Evolutionary conservation across 2,888 invertebrate species (phyloP).

Genomic region (Dryomyza anilis): DNA sequence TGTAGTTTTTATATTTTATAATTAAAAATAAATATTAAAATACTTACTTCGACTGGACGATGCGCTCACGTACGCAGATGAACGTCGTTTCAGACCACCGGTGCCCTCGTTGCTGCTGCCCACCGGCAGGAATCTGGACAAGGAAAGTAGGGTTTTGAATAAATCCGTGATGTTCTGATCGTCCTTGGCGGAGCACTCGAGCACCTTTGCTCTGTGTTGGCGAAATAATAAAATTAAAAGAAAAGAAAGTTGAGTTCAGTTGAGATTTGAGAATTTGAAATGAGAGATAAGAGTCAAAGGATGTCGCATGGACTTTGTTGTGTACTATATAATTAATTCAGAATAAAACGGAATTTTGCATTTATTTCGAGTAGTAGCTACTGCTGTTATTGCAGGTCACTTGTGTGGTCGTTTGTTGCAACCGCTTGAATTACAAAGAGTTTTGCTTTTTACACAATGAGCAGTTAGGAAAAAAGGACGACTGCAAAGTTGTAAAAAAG

Average conservation of each 20-base stretch:
- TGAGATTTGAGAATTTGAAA: not conserved
- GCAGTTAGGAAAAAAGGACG: too few relatives aligned
- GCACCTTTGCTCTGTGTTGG: slow-evolving; percentile 71
- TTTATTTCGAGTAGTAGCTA: too few relatives aligned
- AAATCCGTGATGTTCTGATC: slow-evolving; percentile 79
- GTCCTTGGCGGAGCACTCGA: slow-evolving; percentile 80
- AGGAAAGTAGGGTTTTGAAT: slow-evolving; percentile 77
- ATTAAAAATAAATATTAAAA: not conserved
- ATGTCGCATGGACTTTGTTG: too few relatives aligned
- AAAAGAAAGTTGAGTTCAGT: not conserved
- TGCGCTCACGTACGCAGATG: slow-evolving; percentile 74
- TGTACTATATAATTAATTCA: too few relatives aligned
- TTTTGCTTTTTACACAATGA: too few relatives aligned
- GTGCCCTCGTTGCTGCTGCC: slow-evolving; percentile 64
- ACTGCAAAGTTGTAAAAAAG: too few relatives aligned
- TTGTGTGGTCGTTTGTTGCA: too few relatives aligned
- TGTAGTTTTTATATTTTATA: not conserved
- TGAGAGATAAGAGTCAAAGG: not conserved
- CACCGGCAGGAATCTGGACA: slow-evolving; percentile 74
- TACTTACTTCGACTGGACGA: slow-evolving; percentile 64
- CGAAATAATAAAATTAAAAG: not conserved
- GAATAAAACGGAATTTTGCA: too few relatives aligned
- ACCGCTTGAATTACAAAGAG: too few relatives aligned
- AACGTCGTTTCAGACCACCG: slow-evolving; percentile 71
- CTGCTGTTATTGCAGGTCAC: too few relatives aligned